phyloP scores from a whole-genome alignment of 2,888 invertebrate genomes.

The Phengaris alcon region DNA sequence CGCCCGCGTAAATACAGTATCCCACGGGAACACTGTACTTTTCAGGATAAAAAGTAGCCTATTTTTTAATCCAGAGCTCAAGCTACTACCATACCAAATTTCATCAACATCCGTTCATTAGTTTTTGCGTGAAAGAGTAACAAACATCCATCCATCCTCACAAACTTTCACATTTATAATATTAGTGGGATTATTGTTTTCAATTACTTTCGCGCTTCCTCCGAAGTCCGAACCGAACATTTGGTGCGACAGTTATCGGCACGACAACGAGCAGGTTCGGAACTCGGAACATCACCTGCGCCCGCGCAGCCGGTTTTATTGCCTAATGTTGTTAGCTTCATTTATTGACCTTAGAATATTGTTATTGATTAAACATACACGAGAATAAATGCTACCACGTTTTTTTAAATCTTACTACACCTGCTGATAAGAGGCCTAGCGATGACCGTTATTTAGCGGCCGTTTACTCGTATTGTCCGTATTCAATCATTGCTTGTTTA shows the following conservation, averaged over 20 bases:
- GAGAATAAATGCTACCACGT: not conserved
- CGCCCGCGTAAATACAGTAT: too few species aligned
- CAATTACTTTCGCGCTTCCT: not conserved
- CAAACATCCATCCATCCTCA: too few species aligned
- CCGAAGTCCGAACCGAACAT: not conserved
- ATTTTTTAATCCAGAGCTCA: too few species aligned
- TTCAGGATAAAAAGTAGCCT: too few species aligned
- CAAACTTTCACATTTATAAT: too few species aligned
- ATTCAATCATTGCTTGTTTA: too few species aligned
- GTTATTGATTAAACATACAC: not conserved
- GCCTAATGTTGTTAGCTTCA: not conserved
- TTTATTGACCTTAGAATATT: slow-evolving; percentile 7
- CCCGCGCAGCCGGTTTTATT: slow-evolving; percentile 6
- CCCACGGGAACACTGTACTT: too few species aligned
- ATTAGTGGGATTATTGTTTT: too few species aligned
- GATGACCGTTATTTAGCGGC: not conserved
- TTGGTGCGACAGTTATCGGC: not conserved
- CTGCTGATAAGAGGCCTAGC: not conserved
- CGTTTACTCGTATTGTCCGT: too few species aligned
- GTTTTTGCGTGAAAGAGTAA: too few species aligned
- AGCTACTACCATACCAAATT: too few species aligned
- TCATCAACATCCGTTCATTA: too few species aligned
- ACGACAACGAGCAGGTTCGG: not conserved
- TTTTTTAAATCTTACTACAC: not conserved
- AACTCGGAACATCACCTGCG: not conserved